These are phyloP conservation scores for Uropetala carovei DNA, from an alignment of 2,888 invertebrate genomes.

Conservation along the genomic window DNA sequence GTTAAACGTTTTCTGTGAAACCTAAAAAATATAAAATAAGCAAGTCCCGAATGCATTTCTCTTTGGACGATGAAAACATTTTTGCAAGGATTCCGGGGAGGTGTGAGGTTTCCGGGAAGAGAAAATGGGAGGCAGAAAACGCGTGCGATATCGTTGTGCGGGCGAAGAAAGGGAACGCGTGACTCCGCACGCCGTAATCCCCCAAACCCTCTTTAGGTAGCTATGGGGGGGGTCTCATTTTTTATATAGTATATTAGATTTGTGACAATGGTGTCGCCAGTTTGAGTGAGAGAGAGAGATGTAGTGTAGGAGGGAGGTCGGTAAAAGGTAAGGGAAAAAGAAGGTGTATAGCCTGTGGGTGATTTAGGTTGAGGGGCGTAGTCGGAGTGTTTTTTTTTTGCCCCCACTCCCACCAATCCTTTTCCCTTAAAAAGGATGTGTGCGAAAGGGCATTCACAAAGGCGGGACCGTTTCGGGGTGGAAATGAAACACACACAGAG, in stretches of 20 bases:
- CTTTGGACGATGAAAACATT: no score
- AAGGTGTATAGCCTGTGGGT: background rate
- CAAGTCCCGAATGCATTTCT: no score
- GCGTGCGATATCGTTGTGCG: background rate
- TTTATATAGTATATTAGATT: background rate
- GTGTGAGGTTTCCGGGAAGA: no score
- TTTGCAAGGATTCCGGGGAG: no score
- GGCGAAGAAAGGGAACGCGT: background rate
- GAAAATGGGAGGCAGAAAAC: background rate
- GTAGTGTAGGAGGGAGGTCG: background rate
- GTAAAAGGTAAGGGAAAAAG: background rate
- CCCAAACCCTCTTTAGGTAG: background rate
- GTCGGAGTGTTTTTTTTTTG: background rate
- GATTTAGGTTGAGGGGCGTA: background rate
- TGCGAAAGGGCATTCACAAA: conserved; percentile 12
- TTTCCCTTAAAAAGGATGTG: background rate
- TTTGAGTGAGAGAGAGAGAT: background rate
- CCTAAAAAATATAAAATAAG: no score
- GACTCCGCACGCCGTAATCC: conserved; percentile 8
- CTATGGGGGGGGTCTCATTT: background rate
- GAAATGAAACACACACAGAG: conserved; percentile 3
- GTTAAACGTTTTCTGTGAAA: no score
- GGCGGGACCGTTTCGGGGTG: conserved; percentile 9
- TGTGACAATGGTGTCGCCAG: background rate
- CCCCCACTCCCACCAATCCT: background rate